Evolutionary conservation across 2,888 invertebrate species (phyloP).

Genomic region (Deladenus siricidicola): DNA sequence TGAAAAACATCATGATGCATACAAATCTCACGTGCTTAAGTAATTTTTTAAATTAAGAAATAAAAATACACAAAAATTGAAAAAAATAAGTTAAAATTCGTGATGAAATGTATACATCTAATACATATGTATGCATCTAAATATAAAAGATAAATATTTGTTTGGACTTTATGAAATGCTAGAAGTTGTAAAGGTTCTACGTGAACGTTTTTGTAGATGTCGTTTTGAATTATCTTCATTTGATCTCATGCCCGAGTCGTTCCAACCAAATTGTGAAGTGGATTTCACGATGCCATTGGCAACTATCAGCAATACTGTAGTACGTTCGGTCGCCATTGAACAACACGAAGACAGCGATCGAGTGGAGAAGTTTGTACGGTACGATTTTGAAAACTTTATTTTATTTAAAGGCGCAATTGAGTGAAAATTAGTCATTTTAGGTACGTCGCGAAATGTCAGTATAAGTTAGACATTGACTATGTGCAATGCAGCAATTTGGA

Average conservation of each 20-base stretch:
- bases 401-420: neutral
- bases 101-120: too few species aligned
- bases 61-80: too few species aligned
- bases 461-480: conserved; percentile 59
- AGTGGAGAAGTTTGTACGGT: conserved; percentile 76
- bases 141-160: too few species aligned
- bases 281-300: conserved; percentile 98
- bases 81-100: too few species aligned
- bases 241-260: conserved; percentile 88
- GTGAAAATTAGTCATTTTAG: too few species aligned
- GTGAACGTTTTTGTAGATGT: conserved; percentile 27
- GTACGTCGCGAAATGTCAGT: conserved; percentile 89
- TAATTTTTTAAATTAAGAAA: too few species aligned
- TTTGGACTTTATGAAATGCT: too few species aligned
- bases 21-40: conserved; percentile 87
- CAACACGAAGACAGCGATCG: conserved; percentile 65
- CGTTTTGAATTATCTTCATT: conserved; percentile 87
- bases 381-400: neutral
- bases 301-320: conserved; percentile 84
- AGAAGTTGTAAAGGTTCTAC: too few species aligned
- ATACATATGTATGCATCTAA: too few species aligned
- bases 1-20: conserved; percentile 97
- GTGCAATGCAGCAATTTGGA: conserved; percentile 51
- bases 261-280: conserved; percentile 76
- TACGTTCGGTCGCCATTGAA: conserved; percentile 68